Conservation (phyloP, 2,113 vertebrate species). For the Nicator chloris region DNA sequence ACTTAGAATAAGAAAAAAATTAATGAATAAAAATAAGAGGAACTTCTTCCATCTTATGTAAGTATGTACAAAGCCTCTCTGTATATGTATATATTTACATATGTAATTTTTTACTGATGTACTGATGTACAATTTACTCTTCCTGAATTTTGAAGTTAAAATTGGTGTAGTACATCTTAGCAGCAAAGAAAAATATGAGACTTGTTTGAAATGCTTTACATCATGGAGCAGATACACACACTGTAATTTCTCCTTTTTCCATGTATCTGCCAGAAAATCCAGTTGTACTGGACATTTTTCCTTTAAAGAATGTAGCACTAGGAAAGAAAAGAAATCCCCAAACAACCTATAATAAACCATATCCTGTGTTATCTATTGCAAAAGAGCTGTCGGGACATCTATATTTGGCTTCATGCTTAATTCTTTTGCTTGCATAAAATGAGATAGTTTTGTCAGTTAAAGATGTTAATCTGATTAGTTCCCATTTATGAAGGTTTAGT, state of each 20-base stretch:
- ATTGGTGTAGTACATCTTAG: background rate
- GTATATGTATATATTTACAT: background rate
- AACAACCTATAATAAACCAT: background rate
- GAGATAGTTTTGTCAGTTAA: constrained; percentile 51
- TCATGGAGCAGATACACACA: background rate
- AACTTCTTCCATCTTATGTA: background rate
- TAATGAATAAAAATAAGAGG: background rate
- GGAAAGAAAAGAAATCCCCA: background rate
- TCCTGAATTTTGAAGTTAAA: background rate
- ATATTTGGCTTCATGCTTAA: constrained; percentile 27
- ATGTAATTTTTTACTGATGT: background rate
- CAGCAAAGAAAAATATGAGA: background rate
- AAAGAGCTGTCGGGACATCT: background rate
- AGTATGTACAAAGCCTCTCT: background rate
- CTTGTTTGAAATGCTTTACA: background rate
- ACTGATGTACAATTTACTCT: background rate
- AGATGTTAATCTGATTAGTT: constrained; percentile 60
- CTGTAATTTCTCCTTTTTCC: background rate
- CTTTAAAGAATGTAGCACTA: background rate
- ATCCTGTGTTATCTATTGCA: background rate
- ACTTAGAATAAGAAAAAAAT: background rate
- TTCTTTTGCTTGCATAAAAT: constrained; percentile 53
- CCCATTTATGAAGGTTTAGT: constrained; percentile 51
- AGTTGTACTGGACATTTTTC: background rate
- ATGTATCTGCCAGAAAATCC: background rate